Percentiles rank a stretch among this genome's conserved stretches.
Conservation (phyloP, 2,113 vertebrate species). For the Eurystomus gularis region DNA sequence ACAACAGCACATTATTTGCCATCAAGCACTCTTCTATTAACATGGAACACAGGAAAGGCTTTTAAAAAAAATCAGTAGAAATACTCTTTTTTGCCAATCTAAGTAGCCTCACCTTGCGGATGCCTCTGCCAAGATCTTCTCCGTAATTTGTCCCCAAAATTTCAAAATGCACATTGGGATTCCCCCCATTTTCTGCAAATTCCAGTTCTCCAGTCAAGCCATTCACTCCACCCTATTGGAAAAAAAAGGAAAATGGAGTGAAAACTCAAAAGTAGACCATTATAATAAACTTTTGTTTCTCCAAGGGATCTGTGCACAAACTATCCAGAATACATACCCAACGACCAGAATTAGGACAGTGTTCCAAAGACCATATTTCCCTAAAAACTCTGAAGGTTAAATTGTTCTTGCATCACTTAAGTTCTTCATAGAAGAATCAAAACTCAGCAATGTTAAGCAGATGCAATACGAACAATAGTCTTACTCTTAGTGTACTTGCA, state of each 20-base stretch:
- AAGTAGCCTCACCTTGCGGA: conserved; percentile 85
- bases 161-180: conserved; percentile 97
- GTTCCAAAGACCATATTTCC: background rate
- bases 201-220: conserved; percentile 94
- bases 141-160: conserved; percentile 98
- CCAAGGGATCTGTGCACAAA: background rate
- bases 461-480: background rate
- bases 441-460: background rate
- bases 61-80: background rate
- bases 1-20: rapidly evolving
- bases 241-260: background rate
- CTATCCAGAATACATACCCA: background rate
- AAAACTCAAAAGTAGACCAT: background rate
- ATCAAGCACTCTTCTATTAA: background rate
- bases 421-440: background rate
- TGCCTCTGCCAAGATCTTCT: conserved; percentile 92
- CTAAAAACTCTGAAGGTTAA: background rate
- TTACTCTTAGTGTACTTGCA: background rate
- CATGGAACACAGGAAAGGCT: background rate
- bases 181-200: conserved; percentile 92
- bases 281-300: background rate
- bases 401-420: background rate
- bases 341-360: background rate
- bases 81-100: background rate
- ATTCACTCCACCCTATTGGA: conserved; percentile 84